Evolutionary conservation across 1,140 invertebrate genomes (phyloP), one percentile per base, ranked within the genome.

Genomic region (Macrobrachium rosenbergii): DNA sequence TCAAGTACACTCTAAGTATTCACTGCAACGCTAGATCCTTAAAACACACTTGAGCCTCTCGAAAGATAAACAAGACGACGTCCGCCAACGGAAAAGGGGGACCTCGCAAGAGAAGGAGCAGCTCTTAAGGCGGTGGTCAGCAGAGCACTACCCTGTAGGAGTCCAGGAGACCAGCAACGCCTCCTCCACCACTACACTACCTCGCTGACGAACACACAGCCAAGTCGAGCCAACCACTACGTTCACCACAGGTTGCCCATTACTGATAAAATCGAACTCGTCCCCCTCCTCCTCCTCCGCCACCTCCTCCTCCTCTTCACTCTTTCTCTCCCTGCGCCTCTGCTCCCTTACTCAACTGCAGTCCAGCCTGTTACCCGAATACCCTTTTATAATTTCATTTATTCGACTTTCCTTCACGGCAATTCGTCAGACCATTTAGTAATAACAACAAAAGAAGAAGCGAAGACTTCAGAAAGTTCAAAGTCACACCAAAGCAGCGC

Each of bases 91-190:
- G 10, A 43, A 28, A n/a, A 28, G 69, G 2, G 69, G 12, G 69
- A n/a, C 23, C 16, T 23, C 69, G 69, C 21, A 28, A 69, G 69
- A 72, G 69, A 72, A 23, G 21, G 69, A 72, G 69, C 23, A 43
- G 23, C 17, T 43, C 69, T 72, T 43, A 72, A 43, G 23, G 69
- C 69, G 69, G 69, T 72, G 69, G 69, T 72, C 69, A 72, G 52
- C 52, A 52, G 52, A 52, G 52, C 52, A 52, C 52, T 52, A 52
- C 52, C 52, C 52, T 52, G 52, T 52, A 52, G 52, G 52, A 52
- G 52, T 52, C 52, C 52, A 52, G 7, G 52, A 52, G 52, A 12
- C 7, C 8, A 52, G 8, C 52, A 52, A 12, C 52, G 12, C 7
- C 52, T 8, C 52, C 52, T 52, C 52, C 52, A 10, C 6, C 69